phyloP scores from a whole-genome alignment of 2,113 vertebrate genomes.

The Ammodytes marinus region DNA sequence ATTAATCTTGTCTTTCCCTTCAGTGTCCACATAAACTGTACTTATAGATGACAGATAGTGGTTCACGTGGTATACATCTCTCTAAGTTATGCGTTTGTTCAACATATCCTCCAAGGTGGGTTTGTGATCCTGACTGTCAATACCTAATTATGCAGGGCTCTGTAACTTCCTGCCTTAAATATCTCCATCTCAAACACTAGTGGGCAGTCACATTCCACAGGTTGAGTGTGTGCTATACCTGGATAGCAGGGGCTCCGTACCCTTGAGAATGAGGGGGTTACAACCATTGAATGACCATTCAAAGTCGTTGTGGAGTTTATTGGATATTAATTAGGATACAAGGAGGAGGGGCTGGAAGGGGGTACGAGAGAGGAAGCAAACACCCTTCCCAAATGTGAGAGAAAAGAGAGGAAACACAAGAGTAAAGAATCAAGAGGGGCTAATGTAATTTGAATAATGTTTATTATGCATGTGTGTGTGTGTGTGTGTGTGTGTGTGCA shows the following conservation, averaged over 20 bases:
- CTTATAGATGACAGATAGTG: background rate
- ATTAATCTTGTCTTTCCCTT: background rate
- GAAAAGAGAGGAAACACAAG: constrained; percentile 10
- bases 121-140: background rate
- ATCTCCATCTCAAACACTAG: constrained; percentile 68
- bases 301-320: constrained; percentile 68
- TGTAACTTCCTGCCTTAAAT: constrained; percentile 18
- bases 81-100: background rate
- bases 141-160: constrained; percentile 37
- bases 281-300: constrained; percentile 69
- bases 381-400: constrained; percentile 30
- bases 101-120: background rate
- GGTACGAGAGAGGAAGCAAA: constrained; percentile 3
- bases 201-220: constrained; percentile 77
- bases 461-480: background rate
- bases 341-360: constrained; percentile 27
- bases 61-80: background rate
- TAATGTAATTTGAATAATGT: constrained; percentile 31
- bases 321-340: constrained; percentile 74
- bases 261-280: constrained; percentile 75
- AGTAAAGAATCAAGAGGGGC: constrained; percentile 26
- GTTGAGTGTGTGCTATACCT: constrained; percentile 31
- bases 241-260: constrained; percentile 54
- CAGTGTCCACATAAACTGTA: background rate
- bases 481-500: background rate